Evolutionary conservation across 1,140 invertebrate genomes (phyloP).

Genomic region (Lysiphlebus fabarum): DNA sequence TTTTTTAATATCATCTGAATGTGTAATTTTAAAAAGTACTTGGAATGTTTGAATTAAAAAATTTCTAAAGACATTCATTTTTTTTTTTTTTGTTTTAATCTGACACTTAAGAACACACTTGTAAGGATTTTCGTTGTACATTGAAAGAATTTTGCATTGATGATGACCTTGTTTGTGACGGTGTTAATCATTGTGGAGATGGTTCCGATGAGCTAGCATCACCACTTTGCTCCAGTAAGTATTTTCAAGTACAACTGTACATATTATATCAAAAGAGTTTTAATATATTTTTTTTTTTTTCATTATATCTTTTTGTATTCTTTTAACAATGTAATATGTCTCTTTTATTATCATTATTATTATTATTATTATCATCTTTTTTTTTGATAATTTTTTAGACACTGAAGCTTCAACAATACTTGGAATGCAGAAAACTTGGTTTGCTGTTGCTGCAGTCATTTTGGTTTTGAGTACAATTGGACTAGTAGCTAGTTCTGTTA

Average conservation of each 20-base stretch:
- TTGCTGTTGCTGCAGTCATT: slow-evolving; percentile 68
- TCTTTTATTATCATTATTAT: slow-evolving; percentile 1
- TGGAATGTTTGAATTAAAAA: neutral
- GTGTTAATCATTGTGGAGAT: slow-evolving; percentile 89
- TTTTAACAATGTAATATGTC: too few relatives aligned
- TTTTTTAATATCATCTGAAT: too few relatives aligned
- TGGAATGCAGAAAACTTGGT: slow-evolving; percentile 72
- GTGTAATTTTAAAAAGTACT: too few relatives aligned
- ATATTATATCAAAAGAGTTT: too few relatives aligned
- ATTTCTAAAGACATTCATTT: neutral
- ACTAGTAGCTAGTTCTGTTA: slow-evolving; percentile 63
- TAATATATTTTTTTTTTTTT: neutral
- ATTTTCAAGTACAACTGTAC: neutral
- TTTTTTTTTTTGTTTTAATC: slow-evolving; percentile 1
- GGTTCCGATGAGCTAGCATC: slow-evolving; percentile 83
- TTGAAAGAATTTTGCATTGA: slow-evolving; percentile 86
- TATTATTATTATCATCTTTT: too few relatives aligned
- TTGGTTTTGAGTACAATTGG: slow-evolving; percentile 65
- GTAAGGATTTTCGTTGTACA: slow-evolving; percentile 83
- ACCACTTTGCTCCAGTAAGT: slow-evolving; percentile 78
- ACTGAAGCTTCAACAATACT: slow-evolving; percentile 69
- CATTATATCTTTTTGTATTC: slow-evolving; percentile 10
- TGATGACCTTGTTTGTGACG: slow-evolving; percentile 83
- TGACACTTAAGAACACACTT: slow-evolving; percentile 73
- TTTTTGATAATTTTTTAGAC: slow-evolving; percentile 56